Conservation (phyloP, 2,888 invertebrate genomes). For the Aethes cnicana region DNA sequence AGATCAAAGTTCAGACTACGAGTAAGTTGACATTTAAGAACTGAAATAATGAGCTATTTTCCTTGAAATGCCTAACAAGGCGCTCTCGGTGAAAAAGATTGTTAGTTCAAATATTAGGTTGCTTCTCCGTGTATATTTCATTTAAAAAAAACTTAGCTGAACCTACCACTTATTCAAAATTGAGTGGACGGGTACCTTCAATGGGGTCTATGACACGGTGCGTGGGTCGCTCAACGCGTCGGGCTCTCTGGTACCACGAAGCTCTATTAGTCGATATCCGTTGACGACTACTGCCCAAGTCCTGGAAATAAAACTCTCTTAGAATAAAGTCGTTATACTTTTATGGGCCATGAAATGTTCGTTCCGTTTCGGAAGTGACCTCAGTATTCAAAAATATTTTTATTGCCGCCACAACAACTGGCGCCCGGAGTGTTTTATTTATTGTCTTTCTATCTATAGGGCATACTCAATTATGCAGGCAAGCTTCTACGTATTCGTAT, state of each 20-base stretch:
- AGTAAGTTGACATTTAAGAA: too few relatives aligned
- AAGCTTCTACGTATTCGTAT: too few relatives aligned
- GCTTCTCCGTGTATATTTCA: too few relatives aligned
- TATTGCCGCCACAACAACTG: background rate
- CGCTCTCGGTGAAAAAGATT: too few relatives aligned
- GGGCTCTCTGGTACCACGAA: slow-evolving; percentile 66
- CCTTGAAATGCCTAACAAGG: too few relatives aligned
- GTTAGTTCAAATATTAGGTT: too few relatives aligned
- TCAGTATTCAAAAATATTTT: slow-evolving; percentile 6
- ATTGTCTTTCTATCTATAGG: too few relatives aligned
- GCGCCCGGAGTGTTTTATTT: too few relatives aligned
- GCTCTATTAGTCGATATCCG: slow-evolving; percentile 50
- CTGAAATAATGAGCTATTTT: too few relatives aligned
- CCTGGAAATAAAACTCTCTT: slow-evolving; percentile 44
- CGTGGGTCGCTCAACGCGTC: slow-evolving; percentile 63
- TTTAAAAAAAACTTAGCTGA: too few relatives aligned
- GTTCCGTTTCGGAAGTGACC: background rate
- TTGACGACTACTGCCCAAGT: slow-evolving; percentile 54
- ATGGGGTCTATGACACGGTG: slow-evolving; percentile 70
- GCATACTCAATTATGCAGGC: too few relatives aligned
- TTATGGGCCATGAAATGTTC: slow-evolving; percentile 10
- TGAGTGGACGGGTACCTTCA: slow-evolving; percentile 52
- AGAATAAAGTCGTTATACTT: slow-evolving; percentile 11
- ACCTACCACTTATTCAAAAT: background rate
- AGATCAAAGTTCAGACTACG: too few relatives aligned